These are phyloP conservation scores for Pipistrellus pygmaeus DNA, from an alignment of 2,797 vertebrate genomes.

Conservation along the genomic window DNA sequence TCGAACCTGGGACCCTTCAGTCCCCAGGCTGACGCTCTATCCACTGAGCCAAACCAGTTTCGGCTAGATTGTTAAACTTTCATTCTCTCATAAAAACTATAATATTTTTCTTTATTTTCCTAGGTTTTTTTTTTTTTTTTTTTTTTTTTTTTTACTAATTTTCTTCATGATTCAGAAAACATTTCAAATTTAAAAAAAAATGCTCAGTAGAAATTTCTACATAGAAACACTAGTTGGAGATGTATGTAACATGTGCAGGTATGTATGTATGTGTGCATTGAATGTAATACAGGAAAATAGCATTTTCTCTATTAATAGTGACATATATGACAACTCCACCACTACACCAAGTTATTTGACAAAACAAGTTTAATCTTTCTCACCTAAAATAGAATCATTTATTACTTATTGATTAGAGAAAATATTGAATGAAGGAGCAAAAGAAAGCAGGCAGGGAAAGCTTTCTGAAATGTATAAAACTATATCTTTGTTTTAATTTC, in stretches of 20 bases:
- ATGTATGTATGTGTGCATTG: neutral
- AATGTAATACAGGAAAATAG: neutral
- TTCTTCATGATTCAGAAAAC: neutral
- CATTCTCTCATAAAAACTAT: neutral
- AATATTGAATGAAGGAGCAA: neutral
- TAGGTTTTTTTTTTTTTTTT: neutral
- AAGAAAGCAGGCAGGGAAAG: neutral
- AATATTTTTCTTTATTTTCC: neutral
- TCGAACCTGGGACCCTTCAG: too few species aligned
- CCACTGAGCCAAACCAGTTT: too few species aligned
- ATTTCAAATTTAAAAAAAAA: neutral
- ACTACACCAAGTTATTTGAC: neutral
- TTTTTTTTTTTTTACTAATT: neutral
- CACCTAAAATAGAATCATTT: neutral
- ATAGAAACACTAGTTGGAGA: neutral
- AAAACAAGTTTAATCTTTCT: neutral
- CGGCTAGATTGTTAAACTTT: neutral
- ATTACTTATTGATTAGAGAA: neutral
- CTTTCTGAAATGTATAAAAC: neutral
- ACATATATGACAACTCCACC: neutral
- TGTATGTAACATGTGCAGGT: neutral
- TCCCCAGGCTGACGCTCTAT: too few species aligned
- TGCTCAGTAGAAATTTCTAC: neutral
- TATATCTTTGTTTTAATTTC: neutral
- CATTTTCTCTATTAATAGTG: neutral